Evolutionary conservation across 2,797 vertebrate genomes (phyloP).

Genomic region (Melopsittacus undulatus): DNA sequence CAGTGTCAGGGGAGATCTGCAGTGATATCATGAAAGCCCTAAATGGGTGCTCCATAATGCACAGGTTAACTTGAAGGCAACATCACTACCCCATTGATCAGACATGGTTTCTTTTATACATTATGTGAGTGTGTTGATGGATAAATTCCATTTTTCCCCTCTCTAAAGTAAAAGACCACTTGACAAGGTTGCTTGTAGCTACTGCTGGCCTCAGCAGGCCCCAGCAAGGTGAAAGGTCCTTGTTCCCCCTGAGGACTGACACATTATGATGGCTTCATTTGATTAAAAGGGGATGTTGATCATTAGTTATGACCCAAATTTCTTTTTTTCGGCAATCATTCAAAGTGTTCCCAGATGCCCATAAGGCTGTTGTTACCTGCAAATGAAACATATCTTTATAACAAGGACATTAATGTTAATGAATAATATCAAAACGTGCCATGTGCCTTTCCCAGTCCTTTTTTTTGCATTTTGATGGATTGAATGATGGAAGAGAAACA

Average conservation of each 20-base stretch:
- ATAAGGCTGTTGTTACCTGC: conserved; percentile 72
- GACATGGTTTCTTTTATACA: not conserved
- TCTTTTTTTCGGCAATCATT: conserved; percentile 78
- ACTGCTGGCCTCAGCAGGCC: conserved; percentile 73
- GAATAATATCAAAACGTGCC: conserved; percentile 70
- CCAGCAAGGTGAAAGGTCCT: conserved; percentile 77
- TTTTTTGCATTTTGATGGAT: conserved; percentile 72
- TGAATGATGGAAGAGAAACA: conserved; percentile 78
- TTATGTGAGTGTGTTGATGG: not conserved
- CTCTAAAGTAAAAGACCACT: conserved; percentile 15
- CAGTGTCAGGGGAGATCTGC: not conserved
- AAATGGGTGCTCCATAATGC: not conserved
- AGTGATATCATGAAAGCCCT: not conserved
- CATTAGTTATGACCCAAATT: conserved; percentile 80
- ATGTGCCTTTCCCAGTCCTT: conserved; percentile 60
- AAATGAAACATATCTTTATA: conserved; percentile 79
- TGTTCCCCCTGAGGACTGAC: conserved; percentile 76
- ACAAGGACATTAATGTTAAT: conserved; percentile 66
- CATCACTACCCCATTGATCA: not conserved
- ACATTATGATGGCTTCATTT: conserved; percentile 80
- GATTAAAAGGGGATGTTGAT: conserved; percentile 84
- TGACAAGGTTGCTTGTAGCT: conserved; percentile 69
- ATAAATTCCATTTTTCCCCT: conserved; percentile 18
- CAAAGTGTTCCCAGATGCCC: conserved; percentile 81
- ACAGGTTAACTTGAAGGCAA: not conserved